Evolutionary conservation across 2,797 vertebrate species (phyloP).

Genomic region (Sebastes umbrosus): DNA sequence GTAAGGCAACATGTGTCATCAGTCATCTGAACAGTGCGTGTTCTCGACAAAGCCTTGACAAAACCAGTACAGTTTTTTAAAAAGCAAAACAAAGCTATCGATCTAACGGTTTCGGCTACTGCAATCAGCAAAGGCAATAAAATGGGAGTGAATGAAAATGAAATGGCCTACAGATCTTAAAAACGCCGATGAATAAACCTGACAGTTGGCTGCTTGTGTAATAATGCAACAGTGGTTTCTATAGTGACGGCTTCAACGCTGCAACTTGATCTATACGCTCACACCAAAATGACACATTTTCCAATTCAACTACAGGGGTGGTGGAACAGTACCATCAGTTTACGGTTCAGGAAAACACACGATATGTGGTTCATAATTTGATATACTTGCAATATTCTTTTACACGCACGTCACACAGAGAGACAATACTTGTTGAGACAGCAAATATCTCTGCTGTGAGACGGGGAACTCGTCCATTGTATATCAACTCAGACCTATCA

Average conservation of each 20-base stretch:
- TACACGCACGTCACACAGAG: neutral
- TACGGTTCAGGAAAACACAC: neutral
- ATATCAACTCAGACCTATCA: neutral
- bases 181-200: constrained; percentile 8
- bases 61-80: neutral
- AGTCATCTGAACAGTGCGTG: constrained; percentile 32
- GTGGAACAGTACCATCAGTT: neutral
- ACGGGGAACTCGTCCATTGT: neutral
- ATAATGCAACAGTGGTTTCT: constrained; percentile 43
- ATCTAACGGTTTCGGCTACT: neutral
- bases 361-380: neutral
- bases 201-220: constrained; percentile 28
- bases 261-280: constrained; percentile 31
- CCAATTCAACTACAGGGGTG: neutral
- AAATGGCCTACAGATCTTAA: neutral
- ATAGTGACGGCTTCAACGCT: constrained; percentile 3
- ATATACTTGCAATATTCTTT: neutral
- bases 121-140: neutral
- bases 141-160: neutral
- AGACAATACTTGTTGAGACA: neutral
- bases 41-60: constrained; percentile 11
- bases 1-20: constrained; percentile 45
- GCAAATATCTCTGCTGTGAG: neutral
- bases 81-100: neutral
- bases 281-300: constrained; percentile 20